A percentile compares a stretch with the other conserved stretches of the same genome.
phyloP scores from a whole-genome alignment of 2,113 vertebrate genomes.

The Conger conger region DNA sequence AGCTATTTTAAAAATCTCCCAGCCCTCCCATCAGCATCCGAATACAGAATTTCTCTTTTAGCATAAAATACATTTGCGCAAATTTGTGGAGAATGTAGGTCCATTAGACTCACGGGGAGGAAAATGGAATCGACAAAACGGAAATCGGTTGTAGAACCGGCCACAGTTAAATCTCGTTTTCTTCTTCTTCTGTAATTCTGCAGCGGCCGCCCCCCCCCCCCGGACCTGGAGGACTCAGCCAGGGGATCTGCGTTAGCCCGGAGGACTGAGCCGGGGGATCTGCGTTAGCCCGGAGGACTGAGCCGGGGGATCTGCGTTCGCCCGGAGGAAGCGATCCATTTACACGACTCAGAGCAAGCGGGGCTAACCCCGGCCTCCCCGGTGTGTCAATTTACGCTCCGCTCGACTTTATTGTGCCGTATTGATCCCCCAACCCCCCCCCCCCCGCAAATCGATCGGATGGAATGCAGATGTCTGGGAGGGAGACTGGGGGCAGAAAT shows the following conservation, averaged over 20 bases:
- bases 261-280: conserved; percentile 10
- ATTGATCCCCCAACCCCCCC: conserved; percentile 52
- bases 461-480: conserved; percentile 38
- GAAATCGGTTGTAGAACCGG: background rate
- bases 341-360: conserved; percentile 20
- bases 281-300: conserved; percentile 21
- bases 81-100: background rate
- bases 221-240: conserved; percentile 2
- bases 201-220: background rate
- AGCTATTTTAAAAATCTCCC: too few species aligned
- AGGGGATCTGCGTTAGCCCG: conserved; percentile 14
- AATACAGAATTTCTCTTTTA: background rate
- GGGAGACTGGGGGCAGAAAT: conserved; percentile 54
- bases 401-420: conserved; percentile 41
- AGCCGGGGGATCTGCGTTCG: conserved; percentile 10
- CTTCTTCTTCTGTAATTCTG: background rate
- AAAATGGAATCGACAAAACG: background rate
- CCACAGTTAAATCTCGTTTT: background rate
- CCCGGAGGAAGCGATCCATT: conserved; percentile 27
- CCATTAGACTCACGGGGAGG: background rate
- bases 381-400: conserved; percentile 39
- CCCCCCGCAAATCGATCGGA: conserved; percentile 42
- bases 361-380: conserved; percentile 38
- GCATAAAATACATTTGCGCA: background rate
- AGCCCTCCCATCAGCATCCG: too few species aligned